These are phyloP conservation scores for Electrona antarctica DNA, from an alignment of 2,113 vertebrate species.

Conservation along the genomic window DNA sequence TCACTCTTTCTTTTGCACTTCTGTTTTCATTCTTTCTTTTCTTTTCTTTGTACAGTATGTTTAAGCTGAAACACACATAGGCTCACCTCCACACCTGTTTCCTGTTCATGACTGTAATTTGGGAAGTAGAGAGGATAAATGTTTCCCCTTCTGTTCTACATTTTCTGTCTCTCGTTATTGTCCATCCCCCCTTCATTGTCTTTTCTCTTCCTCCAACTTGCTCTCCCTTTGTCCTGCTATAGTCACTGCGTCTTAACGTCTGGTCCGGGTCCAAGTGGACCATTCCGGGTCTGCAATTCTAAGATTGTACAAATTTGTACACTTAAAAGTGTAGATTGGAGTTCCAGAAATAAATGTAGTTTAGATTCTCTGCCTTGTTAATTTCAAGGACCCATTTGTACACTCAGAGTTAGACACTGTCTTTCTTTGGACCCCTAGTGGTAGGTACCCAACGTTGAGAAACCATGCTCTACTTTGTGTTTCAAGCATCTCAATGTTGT, in stretches of 20 bases:
- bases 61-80: background rate
- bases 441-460: too few species aligned
- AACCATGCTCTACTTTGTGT: background rate
- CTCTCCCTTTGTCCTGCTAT: conserved; percentile 6
- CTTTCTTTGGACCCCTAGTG: too few species aligned
- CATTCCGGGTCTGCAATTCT: too few species aligned
- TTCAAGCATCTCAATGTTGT: background rate
- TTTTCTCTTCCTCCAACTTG: background rate
- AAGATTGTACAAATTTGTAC: too few species aligned
- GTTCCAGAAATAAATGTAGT: too few species aligned
- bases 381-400: too few species aligned
- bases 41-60: conserved; percentile 6
- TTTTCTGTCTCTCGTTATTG: conserved; percentile 3
- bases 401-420: too few species aligned
- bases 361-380: too few species aligned
- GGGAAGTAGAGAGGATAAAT: background rate
- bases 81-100: conserved; percentile 21
- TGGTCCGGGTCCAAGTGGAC: too few species aligned
- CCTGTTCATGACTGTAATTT: conserved; percentile 20
- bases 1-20: background rate
- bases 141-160: conserved; percentile 3
- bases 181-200: conserved; percentile 13
- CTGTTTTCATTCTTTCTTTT: conserved; percentile 1
- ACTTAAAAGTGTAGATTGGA: too few species aligned
- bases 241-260: too few species aligned